phyloP scores from a whole-genome alignment of 2,797 vertebrate genomes.

The Sebastes miniatus region DNA sequence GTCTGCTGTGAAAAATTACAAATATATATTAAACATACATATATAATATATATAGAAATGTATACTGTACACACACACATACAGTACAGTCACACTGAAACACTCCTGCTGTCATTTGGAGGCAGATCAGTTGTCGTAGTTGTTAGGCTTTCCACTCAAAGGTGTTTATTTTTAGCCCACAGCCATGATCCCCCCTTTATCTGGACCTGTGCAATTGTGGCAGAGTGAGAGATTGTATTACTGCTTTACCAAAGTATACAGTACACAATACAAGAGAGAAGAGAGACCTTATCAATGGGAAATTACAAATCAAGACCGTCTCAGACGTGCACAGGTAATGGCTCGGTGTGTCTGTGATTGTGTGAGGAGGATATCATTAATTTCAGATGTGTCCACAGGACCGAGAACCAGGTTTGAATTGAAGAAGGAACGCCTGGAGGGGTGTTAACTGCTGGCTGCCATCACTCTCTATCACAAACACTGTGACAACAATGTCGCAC shows the following conservation, averaged over 20 bases:
- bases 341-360: not conserved
- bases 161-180: slow-evolving; percentile 93
- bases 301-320: slow-evolving; percentile 98
- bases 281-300: slow-evolving; percentile 85
- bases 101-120: slow-evolving; percentile 21
- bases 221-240: slow-evolving; percentile 72
- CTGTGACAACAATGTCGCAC: not conserved
- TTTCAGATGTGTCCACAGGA: not conserved
- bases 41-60: not conserved
- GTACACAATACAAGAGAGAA: slow-evolving; percentile 43
- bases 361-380: not conserved
- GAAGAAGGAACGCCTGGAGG: not conserved
- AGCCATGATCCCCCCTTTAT: slow-evolving; percentile 83
- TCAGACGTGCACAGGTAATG: slow-evolving; percentile 96
- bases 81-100: slow-evolving; percentile 1
- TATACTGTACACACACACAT: not conserved
- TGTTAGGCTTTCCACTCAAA: slow-evolving; percentile 87
- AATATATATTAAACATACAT: not conserved
- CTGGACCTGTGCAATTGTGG: slow-evolving; percentile 76
- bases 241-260: slow-evolving; percentile 68
- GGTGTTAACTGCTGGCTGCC: not conserved
- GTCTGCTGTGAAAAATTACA: not conserved
- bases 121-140: slow-evolving; percentile 82
- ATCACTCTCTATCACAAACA: not conserved
- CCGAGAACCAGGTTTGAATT: not conserved